Percentiles rank a stretch among this genome's conserved stretches.
Conservation (phyloP, 2,797 vertebrate genomes). For the Premnoplex brunnescens region DNA sequence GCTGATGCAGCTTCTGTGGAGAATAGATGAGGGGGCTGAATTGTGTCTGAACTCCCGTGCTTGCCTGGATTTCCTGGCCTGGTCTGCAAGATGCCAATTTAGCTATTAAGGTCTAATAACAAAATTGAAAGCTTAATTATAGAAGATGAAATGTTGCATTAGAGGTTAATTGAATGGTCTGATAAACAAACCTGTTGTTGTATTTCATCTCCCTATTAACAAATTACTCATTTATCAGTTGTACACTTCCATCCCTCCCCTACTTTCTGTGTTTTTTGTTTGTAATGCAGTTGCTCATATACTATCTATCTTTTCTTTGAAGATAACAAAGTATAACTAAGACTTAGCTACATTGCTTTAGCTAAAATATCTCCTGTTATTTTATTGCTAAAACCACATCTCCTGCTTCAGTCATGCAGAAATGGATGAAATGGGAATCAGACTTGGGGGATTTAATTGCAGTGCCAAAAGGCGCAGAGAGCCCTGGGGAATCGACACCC, state of each 20-base stretch:
- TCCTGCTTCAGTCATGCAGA: conserved; percentile 29
- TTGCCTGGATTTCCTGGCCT: background rate
- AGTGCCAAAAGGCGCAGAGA: background rate
- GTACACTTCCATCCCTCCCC: background rate
- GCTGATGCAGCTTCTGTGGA: background rate
- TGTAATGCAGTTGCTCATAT: background rate
- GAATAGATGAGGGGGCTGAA: background rate
- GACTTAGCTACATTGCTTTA: background rate
- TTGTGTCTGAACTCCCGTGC: background rate
- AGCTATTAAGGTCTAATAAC: conserved; percentile 37
- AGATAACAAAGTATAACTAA: conserved; percentile 19
- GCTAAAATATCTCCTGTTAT: background rate
- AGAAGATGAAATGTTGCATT: conserved; percentile 23
- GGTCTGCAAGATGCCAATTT: conserved; percentile 6
- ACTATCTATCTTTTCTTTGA: background rate
- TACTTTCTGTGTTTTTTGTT: background rate
- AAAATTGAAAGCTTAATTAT: conserved; percentile 44
- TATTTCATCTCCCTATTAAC: background rate
- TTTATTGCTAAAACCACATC: background rate
- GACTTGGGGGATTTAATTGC: conserved; percentile 24
- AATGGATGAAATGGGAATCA: conserved; percentile 32
- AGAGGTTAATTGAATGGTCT: conserved; percentile 31
- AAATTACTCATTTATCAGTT: conserved; percentile 12
- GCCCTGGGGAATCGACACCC: background rate
- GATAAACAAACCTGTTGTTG: conserved; percentile 26